These are phyloP conservation scores for Haplotaxodon microlepis DNA, from an alignment of 2,113 vertebrate species.

Conservation along the genomic window DNA sequence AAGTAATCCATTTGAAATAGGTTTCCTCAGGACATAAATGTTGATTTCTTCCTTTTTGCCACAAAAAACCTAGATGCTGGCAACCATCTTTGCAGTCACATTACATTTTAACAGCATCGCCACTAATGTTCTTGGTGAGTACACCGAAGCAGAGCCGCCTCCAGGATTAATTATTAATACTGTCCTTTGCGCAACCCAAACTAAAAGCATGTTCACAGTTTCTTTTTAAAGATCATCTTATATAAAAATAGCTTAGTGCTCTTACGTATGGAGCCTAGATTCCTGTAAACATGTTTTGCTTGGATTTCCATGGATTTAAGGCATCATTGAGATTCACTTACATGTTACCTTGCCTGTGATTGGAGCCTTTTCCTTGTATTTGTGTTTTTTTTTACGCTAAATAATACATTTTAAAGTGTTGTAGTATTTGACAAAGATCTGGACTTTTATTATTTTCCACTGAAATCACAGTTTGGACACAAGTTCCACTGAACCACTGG, in stretches of 20 bases:
- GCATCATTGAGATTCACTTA: conserved; percentile 14
- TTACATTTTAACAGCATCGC: conserved; percentile 58
- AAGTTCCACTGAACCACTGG: not conserved
- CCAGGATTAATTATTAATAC: conserved; percentile 69
- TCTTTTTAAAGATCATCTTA: not conserved
- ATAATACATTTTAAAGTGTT: not conserved
- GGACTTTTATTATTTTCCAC: not conserved
- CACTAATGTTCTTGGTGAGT: conserved; percentile 61
- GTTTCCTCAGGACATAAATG: conserved; percentile 54
- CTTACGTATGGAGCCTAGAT: conserved; percentile 1
- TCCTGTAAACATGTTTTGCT: conserved; percentile 27
- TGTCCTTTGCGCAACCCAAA: conserved; percentile 66
- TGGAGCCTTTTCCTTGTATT: not conserved
- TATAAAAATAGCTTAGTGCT: conserved; percentile 20
- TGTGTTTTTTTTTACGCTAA: rapidly evolving
- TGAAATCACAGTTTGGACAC: not conserved
- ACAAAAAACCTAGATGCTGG: conserved; percentile 2
- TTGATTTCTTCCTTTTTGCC: conserved; percentile 47
- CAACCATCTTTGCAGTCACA: conserved; percentile 38
- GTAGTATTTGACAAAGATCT: not conserved
- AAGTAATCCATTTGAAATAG: conserved; percentile 79
- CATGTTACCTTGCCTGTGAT: not conserved
- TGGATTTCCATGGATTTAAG: conserved; percentile 27
- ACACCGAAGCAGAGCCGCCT: conserved; percentile 49
- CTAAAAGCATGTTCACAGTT: conserved; percentile 38